A percentile compares a stretch with the other conserved stretches of the same genome.
phyloP scores from a whole-genome alignment of 2,888 invertebrate genomes.

The Rhodophaea formosa region DNA sequence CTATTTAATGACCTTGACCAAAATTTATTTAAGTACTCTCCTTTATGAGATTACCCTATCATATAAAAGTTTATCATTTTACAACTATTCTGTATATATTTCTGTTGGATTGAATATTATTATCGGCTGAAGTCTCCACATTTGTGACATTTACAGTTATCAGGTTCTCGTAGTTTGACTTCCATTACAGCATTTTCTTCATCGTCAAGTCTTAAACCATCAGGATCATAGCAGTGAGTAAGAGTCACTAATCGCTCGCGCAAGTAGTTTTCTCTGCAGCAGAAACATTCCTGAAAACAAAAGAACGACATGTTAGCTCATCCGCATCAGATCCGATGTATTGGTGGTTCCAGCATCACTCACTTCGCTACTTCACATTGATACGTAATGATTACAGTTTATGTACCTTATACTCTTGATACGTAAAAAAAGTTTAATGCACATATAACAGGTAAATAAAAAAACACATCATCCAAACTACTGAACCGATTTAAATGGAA shows the following conservation, averaged over 20 bases:
- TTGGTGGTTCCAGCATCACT: too few species aligned
- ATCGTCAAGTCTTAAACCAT: constrained; percentile 88
- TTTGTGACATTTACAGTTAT: constrained; percentile 94
- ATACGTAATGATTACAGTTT: too few species aligned
- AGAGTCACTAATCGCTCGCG: constrained; percentile 89
- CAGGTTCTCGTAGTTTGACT: constrained; percentile 91
- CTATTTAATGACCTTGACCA: constrained; percentile 2
- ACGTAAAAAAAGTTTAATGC: too few species aligned
- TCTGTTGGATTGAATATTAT: constrained; percentile 25
- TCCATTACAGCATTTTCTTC: constrained; percentile 88
- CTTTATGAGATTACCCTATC: too few species aligned
- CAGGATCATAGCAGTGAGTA: constrained; percentile 93
- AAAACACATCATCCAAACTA: too few species aligned
- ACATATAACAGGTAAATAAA: too few species aligned
- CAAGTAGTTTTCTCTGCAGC: constrained; percentile 93
- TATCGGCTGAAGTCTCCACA: constrained; percentile 92
- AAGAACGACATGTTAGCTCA: background rate
- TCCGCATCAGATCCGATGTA: too few species aligned
- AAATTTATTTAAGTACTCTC: background rate
- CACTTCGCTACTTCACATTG: too few species aligned
- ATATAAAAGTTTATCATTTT: too few species aligned
- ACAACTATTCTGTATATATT: too few species aligned
- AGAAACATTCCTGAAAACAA: constrained; percentile 90
- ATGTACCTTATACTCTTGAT: too few species aligned
- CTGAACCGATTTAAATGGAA: too few species aligned